These are phyloP conservation scores for Aspidoscelis tigris DNA, from an alignment of 2,113 vertebrate genomes.

Conservation along the genomic window DNA sequence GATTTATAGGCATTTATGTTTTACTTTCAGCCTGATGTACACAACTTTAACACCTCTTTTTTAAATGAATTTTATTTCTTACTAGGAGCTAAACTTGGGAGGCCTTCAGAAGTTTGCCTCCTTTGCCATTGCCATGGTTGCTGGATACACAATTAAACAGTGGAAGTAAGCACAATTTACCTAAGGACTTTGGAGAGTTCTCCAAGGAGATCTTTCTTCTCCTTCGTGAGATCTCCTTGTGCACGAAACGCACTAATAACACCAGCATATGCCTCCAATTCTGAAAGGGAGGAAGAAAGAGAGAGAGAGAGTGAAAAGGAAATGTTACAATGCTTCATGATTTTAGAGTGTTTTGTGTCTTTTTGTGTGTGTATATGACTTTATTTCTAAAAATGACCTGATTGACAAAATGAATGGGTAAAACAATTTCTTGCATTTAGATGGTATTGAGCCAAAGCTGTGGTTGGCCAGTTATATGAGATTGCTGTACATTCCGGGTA, in stretches of 20 bases:
- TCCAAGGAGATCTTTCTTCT: conserved; percentile 97
- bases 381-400: too few species aligned
- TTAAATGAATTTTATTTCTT: background rate
- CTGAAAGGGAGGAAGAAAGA: conserved; percentile 74
- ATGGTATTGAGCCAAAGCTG: too few species aligned
- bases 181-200: conserved; percentile 97
- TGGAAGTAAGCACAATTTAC: conserved; percentile 71
- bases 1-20: background rate
- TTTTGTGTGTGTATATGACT: too few species aligned
- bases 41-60: background rate
- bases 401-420: too few species aligned
- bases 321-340: too few species aligned
- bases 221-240: conserved; percentile 96
- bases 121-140: too few species aligned
- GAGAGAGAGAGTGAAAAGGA: background rate
- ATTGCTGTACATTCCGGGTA: too few species aligned
- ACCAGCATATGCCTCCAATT: conserved; percentile 98
- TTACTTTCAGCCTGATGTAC: background rate
- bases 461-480: too few species aligned
- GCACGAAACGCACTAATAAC: conserved; percentile 97
- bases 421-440: too few species aligned
- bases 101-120: background rate
- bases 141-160: background rate
- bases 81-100: background rate
- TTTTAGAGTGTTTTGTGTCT: too few species aligned